Evolutionary conservation across 2,888 invertebrate species (phyloP), one percentile per base, ranked within the genome.

Genomic region (Acanthococcus lagerstroemiae): DNA sequence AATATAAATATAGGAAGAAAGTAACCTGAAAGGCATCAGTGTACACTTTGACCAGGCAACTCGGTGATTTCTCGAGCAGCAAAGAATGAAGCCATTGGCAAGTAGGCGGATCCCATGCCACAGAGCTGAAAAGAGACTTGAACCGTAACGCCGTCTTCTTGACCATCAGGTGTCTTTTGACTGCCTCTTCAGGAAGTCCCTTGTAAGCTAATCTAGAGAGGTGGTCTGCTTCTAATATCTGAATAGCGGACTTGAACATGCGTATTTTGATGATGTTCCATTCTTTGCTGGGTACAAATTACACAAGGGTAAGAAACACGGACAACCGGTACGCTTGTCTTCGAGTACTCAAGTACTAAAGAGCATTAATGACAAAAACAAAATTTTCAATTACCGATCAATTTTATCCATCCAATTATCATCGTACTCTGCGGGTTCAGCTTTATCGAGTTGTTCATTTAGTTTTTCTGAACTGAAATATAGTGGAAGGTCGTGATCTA

Each of bases 51-150:
- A 90, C 79, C 73, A 86, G 85, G 4, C 67, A 60, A 26, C 69
- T 56, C 80, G 79, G 19, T 80, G 79, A 57, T 82, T 83, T 54
- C 69, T 89, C 87, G 70, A 88, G 80, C 6, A 90, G 74, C 9
- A 86, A 74, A 48, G 80, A 78, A 75, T 91, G 90, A 30, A 91
- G 75, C 91, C 91, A 91, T 70, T 88, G 87, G 0, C 83, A 81
- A 24, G 86, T 76, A 70, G 83, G 82, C 24, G 81, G 75, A 71
- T 90, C 87, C 89, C 89, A 90, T n/a, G 81, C 78, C 9, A 86
- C 79, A 3, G 82, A 80, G 0, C 86, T 83, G 66, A 90, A 77
- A n/a, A 84, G 78, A 70, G 84, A 82, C 37, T 89, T 79, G 70
- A 88, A 78, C 66, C 84, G 78, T 69, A 82, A 79, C 0, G 84